Percentiles rank a stretch among this genome's conserved stretches.
phyloP scores from a whole-genome alignment of 2,797 vertebrate species.

The Acipenser transmontanus region DNA sequence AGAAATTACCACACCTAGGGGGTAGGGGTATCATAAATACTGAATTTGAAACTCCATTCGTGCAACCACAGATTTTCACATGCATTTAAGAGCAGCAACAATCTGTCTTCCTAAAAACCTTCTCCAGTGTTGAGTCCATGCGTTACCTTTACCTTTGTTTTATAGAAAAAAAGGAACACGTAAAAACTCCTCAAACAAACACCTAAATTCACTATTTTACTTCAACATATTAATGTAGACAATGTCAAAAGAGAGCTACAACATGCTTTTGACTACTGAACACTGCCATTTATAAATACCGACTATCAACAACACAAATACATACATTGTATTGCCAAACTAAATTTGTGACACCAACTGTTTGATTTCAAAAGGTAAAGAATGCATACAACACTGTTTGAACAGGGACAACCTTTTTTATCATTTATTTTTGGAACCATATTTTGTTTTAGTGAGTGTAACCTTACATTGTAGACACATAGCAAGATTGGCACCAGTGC shows the following conservation, averaged over 20 bases:
- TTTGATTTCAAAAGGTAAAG: slow-evolving; percentile 39
- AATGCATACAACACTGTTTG: slow-evolving; percentile 35
- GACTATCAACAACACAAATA: background rate
- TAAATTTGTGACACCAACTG: slow-evolving; percentile 31
- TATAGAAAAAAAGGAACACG: slow-evolving; percentile 49
- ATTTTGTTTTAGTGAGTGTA: background rate
- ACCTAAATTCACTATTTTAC: slow-evolving; percentile 34
- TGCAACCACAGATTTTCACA: slow-evolving; percentile 73
- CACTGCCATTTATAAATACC: slow-evolving; percentile 1
- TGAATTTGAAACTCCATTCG: slow-evolving; percentile 60
- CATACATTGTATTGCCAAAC: slow-evolving; percentile 16
- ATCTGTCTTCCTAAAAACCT: slow-evolving; percentile 42
- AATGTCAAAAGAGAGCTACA: slow-evolving; percentile 7
- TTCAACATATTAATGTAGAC: background rate
- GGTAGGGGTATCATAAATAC: slow-evolving; percentile 67
- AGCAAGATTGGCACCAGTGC: slow-evolving; percentile 46
- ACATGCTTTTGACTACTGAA: slow-evolving; percentile 15
- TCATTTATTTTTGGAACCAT: background rate
- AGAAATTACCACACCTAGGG: slow-evolving; percentile 73
- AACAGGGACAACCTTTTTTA: slow-evolving; percentile 35
- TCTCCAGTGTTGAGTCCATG: slow-evolving; percentile 40
- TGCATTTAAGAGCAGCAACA: slow-evolving; percentile 67
- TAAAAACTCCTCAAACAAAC: slow-evolving; percentile 43
- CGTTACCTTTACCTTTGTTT: slow-evolving; percentile 33
- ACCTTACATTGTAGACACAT: background rate